phyloP scores from a whole-genome alignment of 1,140 invertebrate species.

The Streblospio benedicti region DNA sequence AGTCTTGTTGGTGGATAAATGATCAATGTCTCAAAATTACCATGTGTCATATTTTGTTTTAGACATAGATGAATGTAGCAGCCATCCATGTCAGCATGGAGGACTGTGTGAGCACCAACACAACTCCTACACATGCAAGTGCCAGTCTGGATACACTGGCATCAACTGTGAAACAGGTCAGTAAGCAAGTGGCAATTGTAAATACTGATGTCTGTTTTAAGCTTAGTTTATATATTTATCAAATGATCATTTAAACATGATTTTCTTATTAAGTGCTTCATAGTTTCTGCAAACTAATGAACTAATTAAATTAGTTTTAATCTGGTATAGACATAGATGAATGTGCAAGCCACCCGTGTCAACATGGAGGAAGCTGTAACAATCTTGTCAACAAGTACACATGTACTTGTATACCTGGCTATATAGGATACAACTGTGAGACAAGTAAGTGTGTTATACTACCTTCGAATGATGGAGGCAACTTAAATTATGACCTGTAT shows the following conservation, averaged over 20 bases:
- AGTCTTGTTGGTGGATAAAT: no score
- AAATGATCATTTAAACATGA: no score
- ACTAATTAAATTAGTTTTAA: no score
- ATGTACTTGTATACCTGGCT: slow-evolving; percentile 60
- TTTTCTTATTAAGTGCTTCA: no score
- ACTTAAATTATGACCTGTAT: no score
- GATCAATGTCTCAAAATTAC: no score
- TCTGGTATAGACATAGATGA: slow-evolving; percentile 55
- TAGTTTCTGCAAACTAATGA: no score
- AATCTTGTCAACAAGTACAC: slow-evolving; percentile 32
- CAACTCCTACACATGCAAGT: slow-evolving; percentile 77
- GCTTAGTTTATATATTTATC: no score
- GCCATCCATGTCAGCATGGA: background rate
- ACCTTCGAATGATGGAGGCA: no score
- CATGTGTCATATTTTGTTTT: slow-evolving; percentile 20
- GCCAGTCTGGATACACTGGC: slow-evolving; percentile 77
- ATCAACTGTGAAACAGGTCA: slow-evolving; percentile 21
- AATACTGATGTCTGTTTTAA: no score
- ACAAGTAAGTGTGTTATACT: slow-evolving; percentile 12
- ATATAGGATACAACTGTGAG: slow-evolving; percentile 24
- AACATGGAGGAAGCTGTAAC: slow-evolving; percentile 35
- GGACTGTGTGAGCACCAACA: slow-evolving; percentile 16
- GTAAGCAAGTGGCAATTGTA: no score
- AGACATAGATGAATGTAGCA: slow-evolving; percentile 28
- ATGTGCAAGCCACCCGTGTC: slow-evolving; percentile 40